Percentiles rank a stretch among this genome's conserved stretches.
Evolutionary conservation across 2,888 invertebrate genomes (phyloP).

Genomic region (Molorchus minor): DNA sequence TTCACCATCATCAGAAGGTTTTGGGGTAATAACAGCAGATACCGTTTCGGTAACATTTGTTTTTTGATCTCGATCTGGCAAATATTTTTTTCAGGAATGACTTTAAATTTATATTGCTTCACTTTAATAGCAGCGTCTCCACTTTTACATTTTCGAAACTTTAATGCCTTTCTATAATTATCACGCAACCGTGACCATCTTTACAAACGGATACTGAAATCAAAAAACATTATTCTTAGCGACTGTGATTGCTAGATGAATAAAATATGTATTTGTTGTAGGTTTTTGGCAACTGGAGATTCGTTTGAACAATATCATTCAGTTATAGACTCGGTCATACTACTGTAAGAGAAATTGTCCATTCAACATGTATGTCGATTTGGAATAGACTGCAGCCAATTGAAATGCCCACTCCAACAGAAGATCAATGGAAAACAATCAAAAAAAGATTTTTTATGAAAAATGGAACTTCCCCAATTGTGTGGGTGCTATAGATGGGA

Average conservation of each 20-base stretch:
- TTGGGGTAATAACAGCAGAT: conserved; percentile 2
- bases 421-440: background rate
- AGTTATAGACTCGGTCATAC: conserved; percentile 9
- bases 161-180: conserved; percentile 9
- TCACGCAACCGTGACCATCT: conserved; percentile 3
- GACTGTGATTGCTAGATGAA: background rate
- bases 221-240: conserved; percentile 1
- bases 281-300: conserved; percentile 14
- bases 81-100: conserved; percentile 7
- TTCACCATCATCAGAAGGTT: conserved; percentile 8
- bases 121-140: conserved; percentile 13
- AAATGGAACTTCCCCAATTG: conserved; percentile 5
- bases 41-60: conserved; percentile 9
- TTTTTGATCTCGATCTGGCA: conserved; percentile 9
- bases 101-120: conserved; percentile 9
- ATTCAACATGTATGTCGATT: conserved; percentile 12
- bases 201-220: conserved; percentile 5
- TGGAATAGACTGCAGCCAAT: conserved; percentile 7
- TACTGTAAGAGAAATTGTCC: conserved; percentile 9
- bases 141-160: conserved; percentile 6
- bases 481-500: conserved; percentile 6
- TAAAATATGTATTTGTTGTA: conserved; percentile 3
- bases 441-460: background rate
- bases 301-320: conserved; percentile 7
- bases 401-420: conserved; percentile 10